A percentile compares a stretch with the other conserved stretches of the same genome.
Conservation (phyloP, 2,888 invertebrate species). For the Drosophila melanosoma region DNA sequence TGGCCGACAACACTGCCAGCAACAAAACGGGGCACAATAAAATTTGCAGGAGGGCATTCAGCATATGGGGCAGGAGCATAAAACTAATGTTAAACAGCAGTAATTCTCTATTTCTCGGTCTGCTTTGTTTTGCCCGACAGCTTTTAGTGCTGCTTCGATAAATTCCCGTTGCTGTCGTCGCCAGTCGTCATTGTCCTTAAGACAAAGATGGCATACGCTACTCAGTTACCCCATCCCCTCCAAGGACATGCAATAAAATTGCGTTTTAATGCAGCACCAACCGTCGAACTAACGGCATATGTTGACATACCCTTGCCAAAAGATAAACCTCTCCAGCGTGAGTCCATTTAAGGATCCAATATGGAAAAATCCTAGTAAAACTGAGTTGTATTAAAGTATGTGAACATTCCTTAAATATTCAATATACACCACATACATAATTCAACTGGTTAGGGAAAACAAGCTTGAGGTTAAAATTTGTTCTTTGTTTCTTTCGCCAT, state of each 20-base stretch:
- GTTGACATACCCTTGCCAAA: constrained; percentile 27
- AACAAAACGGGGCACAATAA: constrained; percentile 51
- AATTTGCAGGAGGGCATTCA: constrained; percentile 51
- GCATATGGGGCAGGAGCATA: constrained; percentile 53
- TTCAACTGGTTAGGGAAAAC: constrained; percentile 6
- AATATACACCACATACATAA: neutral
- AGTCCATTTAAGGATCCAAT: neutral
- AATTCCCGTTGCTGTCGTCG: constrained; percentile 48
- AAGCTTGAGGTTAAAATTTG: constrained; percentile 22
- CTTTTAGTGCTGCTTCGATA: constrained; percentile 36
- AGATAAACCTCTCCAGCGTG: neutral
- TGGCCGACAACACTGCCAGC: constrained; percentile 40
- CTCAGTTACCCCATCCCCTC: constrained; percentile 42
- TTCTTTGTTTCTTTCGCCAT: constrained; percentile 49
- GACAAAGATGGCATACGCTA: constrained; percentile 64
- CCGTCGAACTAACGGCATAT: constrained; percentile 38
- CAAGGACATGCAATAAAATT: constrained; percentile 76
- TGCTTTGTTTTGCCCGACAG: constrained; percentile 20
- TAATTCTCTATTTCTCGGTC: constrained; percentile 6
- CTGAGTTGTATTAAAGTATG: neutral
- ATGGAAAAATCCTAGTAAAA: neutral
- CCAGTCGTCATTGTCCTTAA: constrained; percentile 61
- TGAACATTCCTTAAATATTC: neutral
- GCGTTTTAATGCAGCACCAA: constrained; percentile 73
- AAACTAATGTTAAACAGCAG: constrained; percentile 71